phyloP scores from a whole-genome alignment of 1,140 invertebrate species.

The Cotesia typhae region DNA sequence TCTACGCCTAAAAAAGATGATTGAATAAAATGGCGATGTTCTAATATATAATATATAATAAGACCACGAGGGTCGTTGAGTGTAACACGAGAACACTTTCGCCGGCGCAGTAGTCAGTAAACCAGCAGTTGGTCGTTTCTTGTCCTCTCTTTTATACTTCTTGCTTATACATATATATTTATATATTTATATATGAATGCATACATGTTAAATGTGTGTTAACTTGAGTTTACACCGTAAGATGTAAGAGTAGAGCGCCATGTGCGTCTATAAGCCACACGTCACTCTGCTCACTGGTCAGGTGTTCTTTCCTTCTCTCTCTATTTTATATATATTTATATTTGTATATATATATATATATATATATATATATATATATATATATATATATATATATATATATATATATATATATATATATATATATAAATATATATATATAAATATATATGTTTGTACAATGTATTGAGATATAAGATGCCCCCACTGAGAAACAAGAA shows the following conservation, averaged over 20 bases:
- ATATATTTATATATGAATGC: no score
- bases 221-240: slow-evolving; percentile 30
- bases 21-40: no score
- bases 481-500: slow-evolving; percentile 49
- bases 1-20: no score
- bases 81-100: slow-evolving; percentile 60
- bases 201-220: slow-evolving; percentile 28
- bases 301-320: slow-evolving; percentile 32
- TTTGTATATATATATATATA: background rate
- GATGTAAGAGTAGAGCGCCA: no score
- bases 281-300: slow-evolving; percentile 25
- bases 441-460: background rate
- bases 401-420: background rate
- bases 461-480: background rate
- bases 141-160: background rate
- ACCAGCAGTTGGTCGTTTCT: slow-evolving; percentile 15
- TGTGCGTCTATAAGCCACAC: slow-evolving; percentile 5
- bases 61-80: slow-evolving; percentile 42
- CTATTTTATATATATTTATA: slow-evolving; percentile 8
- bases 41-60: slow-evolving; percentile 38
- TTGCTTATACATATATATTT: slow-evolving; percentile 28
- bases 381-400: background rate
- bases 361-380: background rate
- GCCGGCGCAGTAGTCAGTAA: slow-evolving; percentile 40
- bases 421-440: no score